phyloP scores from a whole-genome alignment of 2,888 invertebrate genomes.

The Stegophylla sp. region DNA sequence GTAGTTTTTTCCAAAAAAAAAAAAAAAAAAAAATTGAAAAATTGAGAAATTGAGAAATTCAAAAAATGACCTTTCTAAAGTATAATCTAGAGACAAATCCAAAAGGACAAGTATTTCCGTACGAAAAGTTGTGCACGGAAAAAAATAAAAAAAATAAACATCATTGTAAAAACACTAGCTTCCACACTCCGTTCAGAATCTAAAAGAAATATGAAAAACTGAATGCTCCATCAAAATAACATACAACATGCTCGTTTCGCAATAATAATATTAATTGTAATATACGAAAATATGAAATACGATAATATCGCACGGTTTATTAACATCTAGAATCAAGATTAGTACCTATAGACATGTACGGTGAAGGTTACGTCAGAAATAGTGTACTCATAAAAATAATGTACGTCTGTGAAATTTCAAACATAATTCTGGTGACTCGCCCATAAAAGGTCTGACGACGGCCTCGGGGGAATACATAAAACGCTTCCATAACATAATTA shows the following conservation, averaged over 20 bases:
- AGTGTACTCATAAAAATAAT: neutral
- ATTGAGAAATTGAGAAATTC: too few species aligned
- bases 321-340: slow-evolving; percentile 17
- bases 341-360: neutral
- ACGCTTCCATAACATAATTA: neutral
- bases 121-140: too few species aligned
- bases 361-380: slow-evolving; percentile 34
- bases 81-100: neutral
- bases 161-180: too few species aligned
- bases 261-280: slow-evolving; percentile 4
- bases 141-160: too few species aligned
- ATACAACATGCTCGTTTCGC: neutral
- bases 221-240: neutral
- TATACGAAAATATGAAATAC: slow-evolving; percentile 9
- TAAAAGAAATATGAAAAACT: too few species aligned
- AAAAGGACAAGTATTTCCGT: too few species aligned
- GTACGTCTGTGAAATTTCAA: slow-evolving; percentile 19
- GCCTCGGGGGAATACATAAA: slow-evolving; percentile 12
- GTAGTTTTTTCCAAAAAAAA: too few species aligned
- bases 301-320: slow-evolving; percentile 10
- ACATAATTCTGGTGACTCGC: slow-evolving; percentile 29
- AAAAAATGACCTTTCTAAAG: too few species aligned
- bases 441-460: slow-evolving; percentile 42
- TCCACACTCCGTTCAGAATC: too few species aligned
- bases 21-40: too few species aligned